phyloP scores from a whole-genome alignment of 2,113 vertebrate genomes.

The Leptobrachium ailaonicum region DNA sequence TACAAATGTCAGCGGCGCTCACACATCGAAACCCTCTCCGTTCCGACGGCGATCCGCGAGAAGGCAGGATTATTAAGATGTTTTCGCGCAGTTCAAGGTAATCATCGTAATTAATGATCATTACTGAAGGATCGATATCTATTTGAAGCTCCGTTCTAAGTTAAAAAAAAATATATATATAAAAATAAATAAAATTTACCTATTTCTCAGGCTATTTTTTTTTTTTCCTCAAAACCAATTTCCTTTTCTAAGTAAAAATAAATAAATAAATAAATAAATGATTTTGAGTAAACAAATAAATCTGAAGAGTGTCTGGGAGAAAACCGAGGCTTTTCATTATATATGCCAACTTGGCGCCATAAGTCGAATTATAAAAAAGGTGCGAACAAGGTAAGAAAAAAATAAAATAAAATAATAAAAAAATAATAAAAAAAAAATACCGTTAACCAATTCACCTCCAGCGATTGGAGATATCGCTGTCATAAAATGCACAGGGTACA shows the following conservation, averaged over 20 bases:
- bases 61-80: neutral
- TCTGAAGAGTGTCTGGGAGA: neutral
- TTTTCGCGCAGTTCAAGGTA: neutral
- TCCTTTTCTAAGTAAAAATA: neutral
- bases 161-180: neutral
- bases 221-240: neutral
- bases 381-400: neutral
- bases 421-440: neutral
- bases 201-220: neutral
- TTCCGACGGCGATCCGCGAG: neutral
- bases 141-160: neutral
- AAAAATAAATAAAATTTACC: neutral
- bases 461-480: neutral
- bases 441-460: slow-evolving; percentile 13
- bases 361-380: slow-evolving; percentile 17
- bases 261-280: neutral
- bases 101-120: neutral
- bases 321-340: slow-evolving; percentile 2
- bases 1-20: neutral
- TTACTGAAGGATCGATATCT: neutral
- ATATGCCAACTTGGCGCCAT: neutral
- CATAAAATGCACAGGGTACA: neutral
- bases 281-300: slow-evolving; percentile 10
- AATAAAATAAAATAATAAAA: neutral
- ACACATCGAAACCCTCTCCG: neutral